These are phyloP conservation scores for Illadopsis cleaveri DNA, from an alignment of 2,113 vertebrate species.

Conservation along the genomic window DNA sequence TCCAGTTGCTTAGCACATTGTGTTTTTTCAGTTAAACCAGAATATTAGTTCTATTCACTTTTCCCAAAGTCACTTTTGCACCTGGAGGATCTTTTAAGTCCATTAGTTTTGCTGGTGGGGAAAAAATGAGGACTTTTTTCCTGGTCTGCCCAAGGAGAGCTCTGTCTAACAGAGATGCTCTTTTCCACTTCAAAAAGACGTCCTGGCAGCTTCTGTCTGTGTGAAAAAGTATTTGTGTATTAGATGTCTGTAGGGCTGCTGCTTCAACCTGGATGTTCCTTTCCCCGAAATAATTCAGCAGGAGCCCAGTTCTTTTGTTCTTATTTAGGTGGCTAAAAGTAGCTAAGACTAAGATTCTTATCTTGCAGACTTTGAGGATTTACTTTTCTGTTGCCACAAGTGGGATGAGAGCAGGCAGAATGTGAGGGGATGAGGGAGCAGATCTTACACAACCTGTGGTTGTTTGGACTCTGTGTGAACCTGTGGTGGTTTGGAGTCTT, in stretches of 20 bases:
- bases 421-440: not conserved
- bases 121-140: not conserved
- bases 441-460: not conserved
- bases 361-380: not conserved
- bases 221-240: not conserved
- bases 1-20: not conserved
- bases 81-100: not conserved
- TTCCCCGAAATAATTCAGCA: not conserved
- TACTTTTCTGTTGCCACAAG: not conserved
- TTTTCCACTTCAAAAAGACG: not conserved
- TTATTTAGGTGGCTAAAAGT: not conserved
- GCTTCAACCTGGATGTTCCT: not conserved
- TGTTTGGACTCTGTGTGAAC: not conserved
- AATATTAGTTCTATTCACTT: not conserved
- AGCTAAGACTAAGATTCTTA: not conserved
- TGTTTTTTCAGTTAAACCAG: not conserved
- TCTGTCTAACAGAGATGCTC: not conserved
- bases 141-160: not conserved
- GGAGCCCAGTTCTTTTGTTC: not conserved
- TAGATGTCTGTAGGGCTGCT: not conserved
- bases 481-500: not conserved
- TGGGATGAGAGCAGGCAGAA: not conserved
- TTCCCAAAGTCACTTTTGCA: not conserved
- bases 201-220: not conserved
- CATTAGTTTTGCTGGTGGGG: not conserved